Evolutionary conservation across 2,888 invertebrate species (phyloP), one percentile per base, ranked within the genome.

Genomic region (Chromoteleia sp.): DNA sequence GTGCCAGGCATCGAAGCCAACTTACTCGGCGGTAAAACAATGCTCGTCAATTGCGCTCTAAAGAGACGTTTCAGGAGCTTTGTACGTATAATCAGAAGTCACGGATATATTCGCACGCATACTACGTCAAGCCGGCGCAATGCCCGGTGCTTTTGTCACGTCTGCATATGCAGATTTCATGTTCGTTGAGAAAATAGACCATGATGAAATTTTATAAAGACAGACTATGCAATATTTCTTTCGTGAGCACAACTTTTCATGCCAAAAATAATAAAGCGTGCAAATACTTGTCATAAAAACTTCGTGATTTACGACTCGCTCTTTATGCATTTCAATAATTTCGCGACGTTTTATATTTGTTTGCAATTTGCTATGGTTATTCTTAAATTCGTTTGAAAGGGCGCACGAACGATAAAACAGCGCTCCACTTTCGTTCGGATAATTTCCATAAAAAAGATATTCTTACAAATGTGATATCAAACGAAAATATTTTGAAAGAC

Each of bases 131-230:
- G 39, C 48, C 10, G 29, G 21, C 54, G 67, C 76, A 39, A 36
- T 67, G 43, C 56, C 43, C 65, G 52, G 43, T 68, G 59, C 77
- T 81, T 73, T 77, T 77, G 71, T 77, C 77, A 76, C 67, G 43
- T 71, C 58, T 67, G 81, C 84, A 82, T 83, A 83, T 82, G 84
- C 80, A 85, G 78, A 85, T 84, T 80, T 74, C 81, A 81, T 81
- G 84, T 84, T 83, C 84, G 80, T 67, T 56, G 67, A 58, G 76
- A 81, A 85, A 82, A 83, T 83, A 78, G 78, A 74, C 81, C 68
- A 52, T 70, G 65, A 21, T 65, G 52, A 48, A 71, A 63, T 70
- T 75, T 70, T 70, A 65, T 70, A 63, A 70, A 63, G 61, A 68
- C 73, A 39, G 29, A 25, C 59, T 15, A 33, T 56, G 59, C 74